Evolutionary conservation across 2,113 vertebrate species (phyloP).

Genomic region (Onychostoma macrolepis): DNA sequence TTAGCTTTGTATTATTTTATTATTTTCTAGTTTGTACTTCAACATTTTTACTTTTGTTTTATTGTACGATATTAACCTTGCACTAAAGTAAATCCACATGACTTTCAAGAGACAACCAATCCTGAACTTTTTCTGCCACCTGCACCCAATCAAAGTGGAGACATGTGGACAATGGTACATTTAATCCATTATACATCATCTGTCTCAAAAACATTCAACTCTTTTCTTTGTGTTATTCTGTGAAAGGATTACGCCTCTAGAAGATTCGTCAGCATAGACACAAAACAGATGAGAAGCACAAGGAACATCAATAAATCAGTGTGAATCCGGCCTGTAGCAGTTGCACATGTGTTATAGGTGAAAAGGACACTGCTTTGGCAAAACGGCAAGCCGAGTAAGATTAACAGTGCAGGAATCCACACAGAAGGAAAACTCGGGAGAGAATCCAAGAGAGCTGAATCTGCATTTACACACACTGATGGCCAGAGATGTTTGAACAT

Average conservation of each 20-base stretch:
- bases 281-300: constrained; percentile 17
- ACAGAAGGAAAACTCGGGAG: not conserved
- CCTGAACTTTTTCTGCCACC: not conserved
- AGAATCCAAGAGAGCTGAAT: not conserved
- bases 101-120: not conserved
- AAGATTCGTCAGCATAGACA: not conserved
- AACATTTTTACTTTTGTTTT: not conserved
- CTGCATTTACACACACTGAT: not conserved
- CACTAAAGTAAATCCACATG: not conserved
- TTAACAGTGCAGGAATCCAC: constrained; percentile 9
- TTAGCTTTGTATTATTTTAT: not conserved
- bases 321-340: not conserved
- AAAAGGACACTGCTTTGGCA: not conserved
- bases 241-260: not conserved
- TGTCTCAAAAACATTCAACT: not conserved
- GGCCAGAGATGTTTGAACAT: not conserved
- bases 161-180: not conserved
- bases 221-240: not conserved
- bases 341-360: not conserved
- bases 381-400: not conserved
- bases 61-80: not conserved
- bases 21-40: not conserved
- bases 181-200: not conserved
- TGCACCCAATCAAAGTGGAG: not conserved
- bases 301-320: constrained; percentile 17